Percentiles rank a stretch among this genome's conserved stretches.
Evolutionary conservation across 1,140 invertebrate species (phyloP).

Genomic region (silkworm (Bombyx mori)): DNA sequence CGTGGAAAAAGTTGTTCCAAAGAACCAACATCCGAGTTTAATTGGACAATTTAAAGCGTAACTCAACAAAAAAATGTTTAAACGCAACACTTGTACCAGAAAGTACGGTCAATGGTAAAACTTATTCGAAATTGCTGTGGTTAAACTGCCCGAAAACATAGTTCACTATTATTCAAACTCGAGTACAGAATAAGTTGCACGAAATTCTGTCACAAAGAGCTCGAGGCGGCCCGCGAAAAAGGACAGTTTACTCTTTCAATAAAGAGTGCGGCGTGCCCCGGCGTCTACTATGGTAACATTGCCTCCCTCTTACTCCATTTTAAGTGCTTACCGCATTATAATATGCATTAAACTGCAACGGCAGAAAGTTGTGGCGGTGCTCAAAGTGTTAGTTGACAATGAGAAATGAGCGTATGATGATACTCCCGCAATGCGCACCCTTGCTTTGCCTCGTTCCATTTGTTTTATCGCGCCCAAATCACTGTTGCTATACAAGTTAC

Average conservation of each 20-base stretch:
- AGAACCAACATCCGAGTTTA: constrained; percentile 22
- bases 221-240: constrained; percentile 56
- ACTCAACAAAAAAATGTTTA: constrained; percentile 25
- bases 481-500: constrained; percentile 56
- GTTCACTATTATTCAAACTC: constrained; percentile 53
- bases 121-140: background rate
- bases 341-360: constrained; percentile 65
- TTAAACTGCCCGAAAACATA: constrained; percentile 33
- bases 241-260: constrained; percentile 68
- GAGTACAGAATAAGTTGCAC: constrained; percentile 53
- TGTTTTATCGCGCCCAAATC: constrained; percentile 65
- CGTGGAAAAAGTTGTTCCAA: constrained; percentile 17
- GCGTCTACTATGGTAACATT: constrained; percentile 45
- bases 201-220: constrained; percentile 55
- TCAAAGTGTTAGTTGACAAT: constrained; percentile 57
- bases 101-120: constrained; percentile 15
- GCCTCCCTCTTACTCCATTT: constrained; percentile 49
- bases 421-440: constrained; percentile 51
- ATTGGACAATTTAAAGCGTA: constrained; percentile 29
- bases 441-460: constrained; percentile 43
- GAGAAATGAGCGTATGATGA: constrained; percentile 63
- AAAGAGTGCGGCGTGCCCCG: constrained; percentile 43
- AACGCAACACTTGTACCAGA: constrained; percentile 20
- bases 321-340: constrained; percentile 60
- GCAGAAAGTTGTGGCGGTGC: constrained; percentile 48